Base-by-base conservation (phyloP, 2,113 vertebrate genomes). In the rabbit (Oryctolagus cuniculus) region DNA sequence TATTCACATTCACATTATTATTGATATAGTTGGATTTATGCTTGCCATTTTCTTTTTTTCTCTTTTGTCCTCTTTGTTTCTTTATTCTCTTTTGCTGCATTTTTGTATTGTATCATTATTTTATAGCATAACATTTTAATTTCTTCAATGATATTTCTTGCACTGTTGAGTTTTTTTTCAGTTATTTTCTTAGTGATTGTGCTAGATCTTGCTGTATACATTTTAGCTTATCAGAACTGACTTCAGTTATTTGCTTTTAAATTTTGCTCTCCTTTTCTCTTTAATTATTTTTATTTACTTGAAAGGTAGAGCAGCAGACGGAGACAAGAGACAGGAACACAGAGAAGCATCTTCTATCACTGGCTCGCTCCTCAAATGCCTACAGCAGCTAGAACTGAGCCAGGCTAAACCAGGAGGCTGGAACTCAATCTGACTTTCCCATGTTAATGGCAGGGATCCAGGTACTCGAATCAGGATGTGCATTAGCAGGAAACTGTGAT, bases 21-120 rank as follows among this genome's bases (percentile, higher is more conserved):
- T 27, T 78, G 34, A 73, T 51, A 51, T 64, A 36, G 29, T 49
- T 87, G 72, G 27, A 67, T 66, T 91, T 78, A 66, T 83, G 64
- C 25, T 24, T 73, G n/a, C 19, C 17, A 31, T 36, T 80, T 88
- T 70, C 21, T 6, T 34, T 61, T 66, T 67, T 24, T 7, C 38
- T 67, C 31, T 67, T 67, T 89, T 87, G n/a, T 91, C 51, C 61
- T 77, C 51, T 70, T 88, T 78, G 11, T 66, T 87, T 24, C 10
- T 89, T 31, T 82, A 49, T 27, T 79, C 31, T 89, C 27, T 16
- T 79, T 36, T 79, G 17, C 5, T 63, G 55, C 55, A 5, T 38
- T 93, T 93, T 73, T 38, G 81, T 10, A 25, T 34, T 58, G 49
- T 64, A 13, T 86, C 31, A 63, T 61, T 87, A 64, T 90, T 87